Conservation (phyloP, 1,140 invertebrate genomes). For the Yoshiicerus persimilis region DNA sequence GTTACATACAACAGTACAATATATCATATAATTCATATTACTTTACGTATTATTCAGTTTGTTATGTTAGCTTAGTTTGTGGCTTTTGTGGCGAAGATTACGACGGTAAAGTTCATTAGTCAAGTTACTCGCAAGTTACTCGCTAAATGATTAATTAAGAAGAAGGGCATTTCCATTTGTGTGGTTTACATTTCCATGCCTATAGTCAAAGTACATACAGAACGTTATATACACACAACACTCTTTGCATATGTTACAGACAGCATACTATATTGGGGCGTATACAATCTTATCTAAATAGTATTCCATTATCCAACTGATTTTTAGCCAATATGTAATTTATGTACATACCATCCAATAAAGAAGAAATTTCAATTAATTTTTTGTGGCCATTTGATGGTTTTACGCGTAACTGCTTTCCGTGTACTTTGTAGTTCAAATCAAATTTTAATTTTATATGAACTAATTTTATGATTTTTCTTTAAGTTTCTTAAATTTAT, state of each 20-base stretch:
- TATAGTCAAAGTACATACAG: not conserved
- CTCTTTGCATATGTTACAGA: too few relatives aligned
- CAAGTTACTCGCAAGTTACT: not conserved
- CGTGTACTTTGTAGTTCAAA: too few relatives aligned
- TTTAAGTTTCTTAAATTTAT: too few relatives aligned
- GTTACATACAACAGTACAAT: not conserved
- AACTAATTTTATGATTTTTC: too few relatives aligned
- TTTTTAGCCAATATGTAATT: too few relatives aligned
- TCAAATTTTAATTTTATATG: too few relatives aligned
- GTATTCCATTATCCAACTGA: not conserved
- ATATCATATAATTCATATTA: not conserved
- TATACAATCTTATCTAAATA: not conserved
- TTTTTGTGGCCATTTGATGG: too few relatives aligned
- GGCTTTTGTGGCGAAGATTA: conserved; percentile 7
- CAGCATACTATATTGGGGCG: too few relatives aligned
- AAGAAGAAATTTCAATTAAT: too few relatives aligned
- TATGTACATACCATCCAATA: too few relatives aligned
- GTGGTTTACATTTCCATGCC: not conserved
- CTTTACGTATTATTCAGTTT: not conserved
- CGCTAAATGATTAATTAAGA: not conserved
- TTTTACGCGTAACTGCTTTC: too few relatives aligned
- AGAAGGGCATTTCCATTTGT: not conserved
- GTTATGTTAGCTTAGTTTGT: not conserved
- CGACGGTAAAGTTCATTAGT: conserved; percentile 11
- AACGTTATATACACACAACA: too few relatives aligned